Percentiles rank a stretch among this genome's conserved stretches.
phyloP scores from a whole-genome alignment of 2,113 vertebrate genomes.

The Camelus dromedarius region DNA sequence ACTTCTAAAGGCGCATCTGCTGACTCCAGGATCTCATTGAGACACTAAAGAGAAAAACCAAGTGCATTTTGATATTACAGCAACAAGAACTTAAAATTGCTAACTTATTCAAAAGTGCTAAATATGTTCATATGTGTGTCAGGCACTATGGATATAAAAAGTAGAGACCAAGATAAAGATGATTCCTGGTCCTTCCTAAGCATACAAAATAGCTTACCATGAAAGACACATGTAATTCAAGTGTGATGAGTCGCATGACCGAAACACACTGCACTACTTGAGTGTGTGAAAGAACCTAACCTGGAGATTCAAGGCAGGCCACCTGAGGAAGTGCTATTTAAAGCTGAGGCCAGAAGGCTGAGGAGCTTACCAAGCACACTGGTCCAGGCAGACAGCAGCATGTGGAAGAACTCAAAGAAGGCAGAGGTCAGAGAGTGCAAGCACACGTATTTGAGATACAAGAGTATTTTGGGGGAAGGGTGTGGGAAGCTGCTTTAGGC shows the following conservation, averaged over 20 bases:
- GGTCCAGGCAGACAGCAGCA: not conserved
- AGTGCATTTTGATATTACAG: not conserved
- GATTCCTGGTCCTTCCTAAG: not conserved
- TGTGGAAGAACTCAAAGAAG: not conserved
- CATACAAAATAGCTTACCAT: not conserved
- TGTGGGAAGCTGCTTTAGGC: not conserved
- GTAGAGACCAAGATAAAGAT: not conserved
- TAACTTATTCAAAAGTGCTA: not conserved
- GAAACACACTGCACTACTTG: not conserved
- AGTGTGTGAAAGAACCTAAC: not conserved
- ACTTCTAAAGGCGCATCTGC: conserved; percentile 97
- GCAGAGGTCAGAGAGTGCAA: not conserved
- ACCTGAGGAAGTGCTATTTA: not conserved
- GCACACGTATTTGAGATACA: not conserved
- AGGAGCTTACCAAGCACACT: not conserved
- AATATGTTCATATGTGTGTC: not conserved
- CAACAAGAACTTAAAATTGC: not conserved
- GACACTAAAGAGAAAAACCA: conserved; percentile 88
- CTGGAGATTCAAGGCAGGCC: not conserved
- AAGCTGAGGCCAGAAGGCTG: not conserved
- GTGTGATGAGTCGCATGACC: not conserved
- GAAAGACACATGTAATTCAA: not conserved
- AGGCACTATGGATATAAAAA: not conserved
- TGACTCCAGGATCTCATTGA: conserved; percentile 97
- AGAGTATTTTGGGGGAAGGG: not conserved